These are phyloP conservation scores for Riparia riparia DNA, from an alignment of 2,113 vertebrate species.

Conservation along the genomic window DNA sequence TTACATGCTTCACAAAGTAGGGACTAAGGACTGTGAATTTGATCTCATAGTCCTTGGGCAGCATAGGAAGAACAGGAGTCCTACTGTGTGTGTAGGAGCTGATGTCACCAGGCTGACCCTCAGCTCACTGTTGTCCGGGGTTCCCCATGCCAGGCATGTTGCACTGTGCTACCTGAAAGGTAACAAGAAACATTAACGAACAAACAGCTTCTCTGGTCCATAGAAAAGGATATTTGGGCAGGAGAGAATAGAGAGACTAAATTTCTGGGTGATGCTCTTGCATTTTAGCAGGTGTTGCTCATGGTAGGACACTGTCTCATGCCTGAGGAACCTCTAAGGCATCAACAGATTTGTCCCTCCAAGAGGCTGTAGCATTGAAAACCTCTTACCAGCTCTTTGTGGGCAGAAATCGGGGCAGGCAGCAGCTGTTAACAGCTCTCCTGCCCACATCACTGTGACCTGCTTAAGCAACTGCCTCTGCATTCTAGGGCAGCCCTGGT, in stretches of 20 bases:
- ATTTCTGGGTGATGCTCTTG: not conserved
- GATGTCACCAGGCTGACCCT: not conserved
- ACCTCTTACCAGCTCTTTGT: not conserved
- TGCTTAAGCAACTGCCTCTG: not conserved
- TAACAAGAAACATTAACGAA: not conserved
- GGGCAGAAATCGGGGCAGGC: not conserved
- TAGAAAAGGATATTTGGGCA: not conserved
- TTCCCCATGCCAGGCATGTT: not conserved
- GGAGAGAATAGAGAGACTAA: not conserved
- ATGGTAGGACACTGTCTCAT: not conserved
- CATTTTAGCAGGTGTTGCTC: not conserved
- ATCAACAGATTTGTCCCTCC: not conserved
- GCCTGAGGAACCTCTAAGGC: not conserved
- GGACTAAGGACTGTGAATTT: not conserved
- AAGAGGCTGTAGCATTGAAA: not conserved
- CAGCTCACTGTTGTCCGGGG: rapidly evolving
- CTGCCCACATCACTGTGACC: not conserved
- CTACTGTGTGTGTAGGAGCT: not conserved
- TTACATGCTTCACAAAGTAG: not conserved
- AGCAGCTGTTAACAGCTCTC: not conserved
- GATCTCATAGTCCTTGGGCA: not conserved
- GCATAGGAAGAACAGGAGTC: not conserved
- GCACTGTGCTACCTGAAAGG: not conserved
- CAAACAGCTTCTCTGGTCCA: not conserved
- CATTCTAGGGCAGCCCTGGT: not conserved